A percentile compares a stretch with the other conserved stretches of the same genome.
Evolutionary conservation across 2,797 vertebrate species (phyloP).

Genomic region (Pogoniulus pusillus): DNA sequence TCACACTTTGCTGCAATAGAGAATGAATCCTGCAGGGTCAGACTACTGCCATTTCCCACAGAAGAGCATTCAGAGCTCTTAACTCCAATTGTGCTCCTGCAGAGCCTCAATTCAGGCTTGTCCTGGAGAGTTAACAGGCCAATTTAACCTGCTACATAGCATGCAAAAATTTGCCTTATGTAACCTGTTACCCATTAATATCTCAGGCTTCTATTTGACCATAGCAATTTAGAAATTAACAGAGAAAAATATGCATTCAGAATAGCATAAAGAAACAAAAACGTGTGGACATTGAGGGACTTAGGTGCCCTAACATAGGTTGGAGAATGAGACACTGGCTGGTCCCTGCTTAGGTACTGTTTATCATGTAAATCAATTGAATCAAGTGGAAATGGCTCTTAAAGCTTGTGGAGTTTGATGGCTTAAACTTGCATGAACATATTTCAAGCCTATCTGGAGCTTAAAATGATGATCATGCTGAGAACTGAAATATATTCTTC

Average conservation of each 20-base stretch:
- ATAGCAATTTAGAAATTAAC: constrained; percentile 14
- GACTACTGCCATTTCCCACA: constrained; percentile 6
- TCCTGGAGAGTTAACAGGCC: constrained; percentile 26
- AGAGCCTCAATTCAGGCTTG: constrained; percentile 53
- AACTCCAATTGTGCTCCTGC: constrained; percentile 50
- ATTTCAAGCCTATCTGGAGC: constrained; percentile 26
- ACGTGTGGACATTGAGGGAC: background rate
- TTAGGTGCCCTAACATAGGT: background rate
- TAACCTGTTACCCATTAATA: background rate
- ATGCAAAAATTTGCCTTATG: background rate
- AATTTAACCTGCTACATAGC: constrained; percentile 18
- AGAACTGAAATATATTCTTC: background rate
- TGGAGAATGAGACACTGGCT: background rate
- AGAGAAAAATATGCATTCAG: background rate
- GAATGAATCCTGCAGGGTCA: constrained; percentile 16
- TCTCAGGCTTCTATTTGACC: background rate
- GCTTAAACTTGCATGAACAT: constrained; percentile 28
- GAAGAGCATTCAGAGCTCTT: constrained; percentile 58
- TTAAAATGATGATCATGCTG: constrained; percentile 18
- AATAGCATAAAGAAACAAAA: background rate
- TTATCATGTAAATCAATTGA: constrained; percentile 50
- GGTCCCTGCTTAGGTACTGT: background rate
- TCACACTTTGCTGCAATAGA: constrained; percentile 26
- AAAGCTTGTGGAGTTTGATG: constrained; percentile 31
- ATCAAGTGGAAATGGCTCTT: constrained; percentile 40